Base-by-base conservation (phyloP, 2,113 vertebrate genomes). In the Xyrauchen texanus region DNA sequence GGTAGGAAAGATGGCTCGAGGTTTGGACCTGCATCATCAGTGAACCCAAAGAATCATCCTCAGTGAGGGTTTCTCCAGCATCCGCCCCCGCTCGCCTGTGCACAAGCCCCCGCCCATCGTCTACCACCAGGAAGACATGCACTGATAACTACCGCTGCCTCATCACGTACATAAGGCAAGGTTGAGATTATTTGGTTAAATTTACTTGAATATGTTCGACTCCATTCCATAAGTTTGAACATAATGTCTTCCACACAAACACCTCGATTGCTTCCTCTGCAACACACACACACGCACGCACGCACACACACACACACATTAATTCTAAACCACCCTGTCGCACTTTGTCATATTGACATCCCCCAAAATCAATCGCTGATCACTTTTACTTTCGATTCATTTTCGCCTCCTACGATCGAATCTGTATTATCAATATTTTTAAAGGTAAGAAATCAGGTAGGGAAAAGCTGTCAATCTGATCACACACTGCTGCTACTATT, bases 61-160 rank as follows among this genome's bases (percentile, higher is more conserved):
- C 1, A 47, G 55, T 91, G 93, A 93, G 90, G 94, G 92, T 90
- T 89, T 90, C 88, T 90, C 85, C 86, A 69, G 77, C 69, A 68
- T 82, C 72, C 82, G 58, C 77, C 87, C 81, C 87, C 83, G 69
- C 80, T 73, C 83, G 80, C 64, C 75, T 73, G 66, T 57, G 57
- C 76, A 74, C 47, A 10, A 49, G 45, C 68, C 76, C 52, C 70
- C 61, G 75, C 80, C 74, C 78, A 77, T 52, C 68, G n/a, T 68
- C 76, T 76, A 67, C 44, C 71, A 76, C 47, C 80, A 80, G 83
- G 63, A 86, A 80, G 90, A 87, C 46, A 84, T 87, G 90, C 88
- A 79, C 86, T 45, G 89, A 86, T 86, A 89, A 92, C 94, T 92
- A 89, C 87, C 86, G 85, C 89, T 85, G 86, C 89, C 86, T 87